These are phyloP conservation scores for Ardeotis arabs DNA, from an alignment of 2,113 vertebrate species.

Conservation along the genomic window DNA sequence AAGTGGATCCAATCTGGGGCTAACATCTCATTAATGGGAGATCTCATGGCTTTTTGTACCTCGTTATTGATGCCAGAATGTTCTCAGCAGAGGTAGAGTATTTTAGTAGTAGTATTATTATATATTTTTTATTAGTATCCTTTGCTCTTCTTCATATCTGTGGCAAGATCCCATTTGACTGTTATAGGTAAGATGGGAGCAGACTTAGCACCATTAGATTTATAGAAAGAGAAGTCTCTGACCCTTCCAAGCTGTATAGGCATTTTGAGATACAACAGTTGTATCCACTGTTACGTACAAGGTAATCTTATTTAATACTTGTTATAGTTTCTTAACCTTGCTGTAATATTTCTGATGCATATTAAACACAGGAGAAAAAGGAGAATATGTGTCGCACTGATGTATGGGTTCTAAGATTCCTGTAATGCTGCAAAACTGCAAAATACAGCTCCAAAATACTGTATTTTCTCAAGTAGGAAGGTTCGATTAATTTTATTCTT, in stretches of 20 bases:
- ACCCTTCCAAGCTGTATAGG: neutral
- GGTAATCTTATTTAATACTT: neutral
- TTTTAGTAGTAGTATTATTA: neutral
- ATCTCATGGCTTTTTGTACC: neutral
- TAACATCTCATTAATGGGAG: neutral
- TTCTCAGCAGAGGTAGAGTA: neutral
- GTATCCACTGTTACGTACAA: neutral
- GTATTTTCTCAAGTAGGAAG: neutral
- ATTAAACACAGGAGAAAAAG: neutral
- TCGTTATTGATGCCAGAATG: neutral
- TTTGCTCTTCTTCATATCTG: neutral
- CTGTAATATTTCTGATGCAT: conserved; percentile 2
- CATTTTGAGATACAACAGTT: neutral
- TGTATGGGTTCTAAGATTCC: neutral
- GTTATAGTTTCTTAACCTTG: neutral
- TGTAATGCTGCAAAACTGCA: neutral
- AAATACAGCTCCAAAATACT: neutral
- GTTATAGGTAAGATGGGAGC: neutral
- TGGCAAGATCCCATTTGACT: neutral
- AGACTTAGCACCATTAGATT: neutral
- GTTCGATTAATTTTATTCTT: neutral
- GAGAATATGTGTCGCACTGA: neutral
- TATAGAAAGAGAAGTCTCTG: neutral
- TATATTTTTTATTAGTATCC: neutral
- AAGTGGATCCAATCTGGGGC: neutral